Conservation (phyloP, 2,888 invertebrate genomes). For the Drosophila maculinotata region DNA sequence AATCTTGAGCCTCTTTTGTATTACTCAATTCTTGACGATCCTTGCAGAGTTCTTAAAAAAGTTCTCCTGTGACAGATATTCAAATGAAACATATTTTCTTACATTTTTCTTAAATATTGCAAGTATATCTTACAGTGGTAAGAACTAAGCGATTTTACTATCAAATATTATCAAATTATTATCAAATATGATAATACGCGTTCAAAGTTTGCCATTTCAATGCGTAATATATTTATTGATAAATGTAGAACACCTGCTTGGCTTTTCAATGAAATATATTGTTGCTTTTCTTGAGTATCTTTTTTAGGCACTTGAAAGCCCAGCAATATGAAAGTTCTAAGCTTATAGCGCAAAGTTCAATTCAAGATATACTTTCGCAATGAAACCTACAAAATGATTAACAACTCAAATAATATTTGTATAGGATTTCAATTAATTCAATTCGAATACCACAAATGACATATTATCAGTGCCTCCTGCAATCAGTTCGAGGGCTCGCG, state of each 20-base stretch:
- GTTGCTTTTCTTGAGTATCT: not conserved
- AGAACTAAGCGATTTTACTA: no score
- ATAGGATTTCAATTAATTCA: slow-evolving; percentile 50
- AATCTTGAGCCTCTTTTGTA: no score
- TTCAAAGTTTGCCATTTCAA: not conserved
- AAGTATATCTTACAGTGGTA: no score
- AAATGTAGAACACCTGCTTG: not conserved
- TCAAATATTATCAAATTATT: no score
- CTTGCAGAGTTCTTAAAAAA: no score
- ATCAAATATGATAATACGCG: not conserved
- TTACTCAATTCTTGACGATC: no score
- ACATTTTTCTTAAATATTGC: no score
- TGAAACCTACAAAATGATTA: slow-evolving; percentile 35
- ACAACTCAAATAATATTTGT: slow-evolving; percentile 5
- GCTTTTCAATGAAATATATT: not conserved
- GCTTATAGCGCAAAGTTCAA: slow-evolving; percentile 8
- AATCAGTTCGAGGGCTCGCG: slow-evolving; percentile 42
- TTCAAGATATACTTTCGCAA: not conserved
- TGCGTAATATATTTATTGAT: not conserved
- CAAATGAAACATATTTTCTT: no score
- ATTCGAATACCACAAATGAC: slow-evolving; percentile 38
- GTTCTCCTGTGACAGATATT: no score
- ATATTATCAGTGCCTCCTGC: slow-evolving; percentile 61
- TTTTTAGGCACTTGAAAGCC: no score
- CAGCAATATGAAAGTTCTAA: not conserved